Percentiles rank a stretch among this genome's conserved stretches.
Evolutionary conservation across 1,140 invertebrate genomes (phyloP).

Genomic region (Drosophila pectinifera): DNA sequence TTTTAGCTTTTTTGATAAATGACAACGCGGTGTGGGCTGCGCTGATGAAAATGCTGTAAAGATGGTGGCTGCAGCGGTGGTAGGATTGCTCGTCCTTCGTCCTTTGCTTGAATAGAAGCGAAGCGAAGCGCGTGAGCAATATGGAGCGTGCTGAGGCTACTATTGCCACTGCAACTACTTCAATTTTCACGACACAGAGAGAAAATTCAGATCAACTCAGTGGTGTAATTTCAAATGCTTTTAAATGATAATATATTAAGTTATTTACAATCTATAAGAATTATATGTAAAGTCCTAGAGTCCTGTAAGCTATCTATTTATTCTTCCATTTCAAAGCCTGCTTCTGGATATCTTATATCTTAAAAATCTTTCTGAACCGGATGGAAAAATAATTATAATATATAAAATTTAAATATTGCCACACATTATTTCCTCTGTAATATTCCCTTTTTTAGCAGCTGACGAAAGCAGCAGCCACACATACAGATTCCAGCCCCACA

Average conservation of each 20-base stretch:
- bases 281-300: too few species aligned
- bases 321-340: too few species aligned
- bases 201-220: too few species aligned
- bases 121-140: conserved; percentile 66
- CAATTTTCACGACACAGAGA: background rate
- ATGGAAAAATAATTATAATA: background rate
- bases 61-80: background rate
- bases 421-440: background rate
- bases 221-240: too few species aligned
- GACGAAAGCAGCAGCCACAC: conserved; percentile 34
- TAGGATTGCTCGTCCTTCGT: conserved; percentile 35
- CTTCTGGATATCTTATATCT: too few species aligned
- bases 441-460: conserved; percentile 6
- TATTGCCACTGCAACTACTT: conserved; percentile 28
- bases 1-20: conserved; percentile 84
- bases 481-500: background rate
- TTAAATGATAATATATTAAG: too few species aligned
- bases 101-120: conserved; percentile 41
- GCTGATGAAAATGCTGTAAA: conserved; percentile 74
- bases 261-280: too few species aligned
- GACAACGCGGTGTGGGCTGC: conserved; percentile 72
- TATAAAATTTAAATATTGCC: background rate
- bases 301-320: too few species aligned
- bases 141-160: conserved; percentile 69
- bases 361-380: background rate